These are phyloP conservation scores for Shinisaurus crocodilurus DNA, from an alignment of 2,113 vertebrate genomes.

Conservation along the genomic window DNA sequence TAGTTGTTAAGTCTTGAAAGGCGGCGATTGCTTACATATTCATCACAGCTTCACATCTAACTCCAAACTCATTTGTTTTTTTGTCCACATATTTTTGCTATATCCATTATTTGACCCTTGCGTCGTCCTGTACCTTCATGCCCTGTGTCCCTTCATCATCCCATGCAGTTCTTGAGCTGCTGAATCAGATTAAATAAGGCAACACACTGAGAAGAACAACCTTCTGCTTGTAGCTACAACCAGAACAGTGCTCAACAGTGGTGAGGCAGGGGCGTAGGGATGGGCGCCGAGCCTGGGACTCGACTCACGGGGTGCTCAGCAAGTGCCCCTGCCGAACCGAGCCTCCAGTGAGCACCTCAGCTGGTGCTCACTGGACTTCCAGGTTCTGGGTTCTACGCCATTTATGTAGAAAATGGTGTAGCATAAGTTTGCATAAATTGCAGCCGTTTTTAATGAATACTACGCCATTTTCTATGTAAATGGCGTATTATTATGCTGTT, in stretches of 20 bases:
- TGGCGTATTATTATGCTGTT: no score
- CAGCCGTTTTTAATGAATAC: no score
- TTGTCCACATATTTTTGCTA: background rate
- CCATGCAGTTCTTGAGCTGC: background rate
- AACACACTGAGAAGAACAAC: background rate
- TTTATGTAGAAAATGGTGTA: no score
- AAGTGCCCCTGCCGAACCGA: no score
- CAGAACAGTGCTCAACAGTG: background rate
- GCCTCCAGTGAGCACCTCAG: no score
- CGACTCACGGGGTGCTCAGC: no score
- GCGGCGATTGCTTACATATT: background rate
- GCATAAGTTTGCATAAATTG: no score
- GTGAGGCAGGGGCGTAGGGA: no score
- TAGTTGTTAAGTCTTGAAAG: background rate
- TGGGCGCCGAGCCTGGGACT: no score
- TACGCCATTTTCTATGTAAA: no score
- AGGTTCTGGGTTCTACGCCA: no score
- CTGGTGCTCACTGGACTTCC: no score
- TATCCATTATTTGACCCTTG: background rate
- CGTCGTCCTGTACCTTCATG: background rate
- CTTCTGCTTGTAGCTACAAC: background rate
- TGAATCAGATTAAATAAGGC: background rate
- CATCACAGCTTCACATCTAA: background rate
- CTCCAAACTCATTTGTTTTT: background rate
- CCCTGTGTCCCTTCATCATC: background rate